A percentile compares a stretch with the other conserved stretches of the same genome.
Conservation (phyloP, 2,113 vertebrate genomes). For the Austrofundulus limnaeus region DNA sequence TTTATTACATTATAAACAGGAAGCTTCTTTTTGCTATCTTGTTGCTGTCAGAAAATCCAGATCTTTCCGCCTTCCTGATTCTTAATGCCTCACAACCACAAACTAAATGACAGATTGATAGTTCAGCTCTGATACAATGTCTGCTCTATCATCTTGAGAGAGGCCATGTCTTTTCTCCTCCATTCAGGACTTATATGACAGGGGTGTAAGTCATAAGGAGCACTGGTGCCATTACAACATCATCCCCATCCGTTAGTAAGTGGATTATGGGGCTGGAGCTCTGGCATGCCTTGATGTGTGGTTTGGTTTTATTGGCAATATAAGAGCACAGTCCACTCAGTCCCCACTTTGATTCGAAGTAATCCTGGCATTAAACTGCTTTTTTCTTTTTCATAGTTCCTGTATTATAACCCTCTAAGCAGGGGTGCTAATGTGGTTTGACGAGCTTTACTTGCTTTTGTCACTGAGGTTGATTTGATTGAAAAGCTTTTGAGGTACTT, state of each 20-base stretch:
- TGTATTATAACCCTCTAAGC: conserved; percentile 44
- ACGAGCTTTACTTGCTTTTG: conserved; percentile 68
- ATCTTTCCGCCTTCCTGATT: conserved; percentile 44
- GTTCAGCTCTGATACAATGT: conserved; percentile 52
- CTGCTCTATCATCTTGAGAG: conserved; percentile 57
- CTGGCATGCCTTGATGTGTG: conserved; percentile 72
- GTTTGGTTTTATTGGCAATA: conserved; percentile 74
- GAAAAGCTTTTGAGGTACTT: conserved; percentile 50
- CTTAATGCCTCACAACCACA: conserved; percentile 47
- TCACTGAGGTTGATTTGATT: conserved; percentile 70
- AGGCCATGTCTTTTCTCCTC: conserved; percentile 57
- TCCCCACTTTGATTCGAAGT: conserved; percentile 70
- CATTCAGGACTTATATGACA: conserved; percentile 61
- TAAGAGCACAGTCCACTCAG: conserved; percentile 73
- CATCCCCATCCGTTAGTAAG: conserved; percentile 71
- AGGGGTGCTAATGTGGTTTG: conserved; percentile 65
- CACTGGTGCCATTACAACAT: conserved; percentile 67
- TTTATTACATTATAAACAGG: conserved; percentile 38
- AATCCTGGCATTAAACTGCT: conserved; percentile 65
- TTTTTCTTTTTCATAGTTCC: conserved; percentile 45
- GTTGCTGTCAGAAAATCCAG: conserved; percentile 35
- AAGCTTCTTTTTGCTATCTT: conserved; percentile 53
- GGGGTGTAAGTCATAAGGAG: conserved; percentile 64
- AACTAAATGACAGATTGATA: conserved; percentile 72
- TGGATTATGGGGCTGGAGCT: conserved; percentile 70